Evolutionary conservation across 2,888 invertebrate species (phyloP), one percentile per base, ranked within the genome.

Genomic region (Xestia c-nigrum): DNA sequence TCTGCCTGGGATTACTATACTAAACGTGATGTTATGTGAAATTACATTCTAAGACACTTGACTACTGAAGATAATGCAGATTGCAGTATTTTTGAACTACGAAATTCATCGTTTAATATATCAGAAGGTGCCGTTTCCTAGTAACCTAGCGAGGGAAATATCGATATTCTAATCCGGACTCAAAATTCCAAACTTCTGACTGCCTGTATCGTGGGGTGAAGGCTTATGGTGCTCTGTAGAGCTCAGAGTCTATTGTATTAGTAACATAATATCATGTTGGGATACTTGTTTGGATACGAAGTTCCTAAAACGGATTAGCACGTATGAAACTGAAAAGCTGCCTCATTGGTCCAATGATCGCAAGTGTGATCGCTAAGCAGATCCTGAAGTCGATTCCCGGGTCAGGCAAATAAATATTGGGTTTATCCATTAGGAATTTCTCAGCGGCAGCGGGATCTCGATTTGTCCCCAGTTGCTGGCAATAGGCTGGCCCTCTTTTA

Each of bases 151-250:
- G 31, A 38, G 31, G 16, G 77, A 21, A 77, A 65, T 31, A 50
- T 80, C 80, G 43, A 80, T 59, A 72, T 74, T 65, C 50, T 74
- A 67, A 81, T 61, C 65, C 52, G 52, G 40, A 40, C 57, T 72
- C 38, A 65, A 80, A 59, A 81, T 74, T 55, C 47, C 55, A 55
- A 78, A 78, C 24, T 81, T 63, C 38, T 43, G 38, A 52, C 50
- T 46, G 24, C 31, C 47, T 65, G 52, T 21, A 19, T 31, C 7
- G 21, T 24, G 38, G 21, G 40, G 14, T 38, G n/a, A 12, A 19
- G 63, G 72, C 40, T 71, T 72, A 57, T 19, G n/a, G 31, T 80
- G 24, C 9, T 52, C 50, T 24, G 21, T 31, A 14, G 46, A 80
- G 52, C 80, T 63, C 19, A 19, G 16, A 16, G 9, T 78, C 46